phyloP scores from a whole-genome alignment of 2,113 vertebrate genomes.

The Callocephalon fimbriatum region DNA sequence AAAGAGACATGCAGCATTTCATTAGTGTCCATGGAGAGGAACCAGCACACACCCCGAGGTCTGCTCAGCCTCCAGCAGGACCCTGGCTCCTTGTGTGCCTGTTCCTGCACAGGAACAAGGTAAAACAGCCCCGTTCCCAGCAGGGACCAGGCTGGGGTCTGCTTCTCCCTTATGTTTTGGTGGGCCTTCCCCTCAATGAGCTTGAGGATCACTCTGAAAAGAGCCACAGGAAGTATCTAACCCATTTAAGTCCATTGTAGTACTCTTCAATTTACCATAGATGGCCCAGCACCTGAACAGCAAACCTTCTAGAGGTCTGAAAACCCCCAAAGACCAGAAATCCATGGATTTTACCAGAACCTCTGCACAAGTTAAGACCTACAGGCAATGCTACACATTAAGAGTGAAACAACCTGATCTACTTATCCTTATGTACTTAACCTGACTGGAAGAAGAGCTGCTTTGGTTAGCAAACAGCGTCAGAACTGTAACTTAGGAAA shows the following conservation, averaged over 20 bases:
- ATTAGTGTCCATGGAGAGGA: neutral
- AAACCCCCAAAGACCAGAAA: neutral
- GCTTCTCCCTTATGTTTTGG: neutral
- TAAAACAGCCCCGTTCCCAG: accelerated
- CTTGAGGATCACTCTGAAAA: accelerated
- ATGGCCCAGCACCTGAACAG: neutral
- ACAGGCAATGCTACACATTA: neutral
- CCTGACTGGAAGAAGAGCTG: neutral
- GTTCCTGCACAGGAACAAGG: neutral
- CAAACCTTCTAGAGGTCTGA: neutral
- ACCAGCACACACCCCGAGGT: neutral
- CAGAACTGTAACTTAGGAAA: neutral
- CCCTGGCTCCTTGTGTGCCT: accelerated
- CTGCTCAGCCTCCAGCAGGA: neutral
- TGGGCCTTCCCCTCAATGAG: neutral
- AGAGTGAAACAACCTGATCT: neutral
- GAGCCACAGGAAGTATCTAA: neutral
- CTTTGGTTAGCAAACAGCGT: neutral
- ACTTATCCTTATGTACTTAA: neutral
- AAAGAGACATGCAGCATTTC: neutral
- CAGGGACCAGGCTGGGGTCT: accelerated
- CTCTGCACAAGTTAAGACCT: neutral
- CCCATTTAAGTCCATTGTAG: accelerated
- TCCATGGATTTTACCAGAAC: neutral
- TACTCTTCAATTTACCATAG: neutral